Evolutionary conservation across 2,113 vertebrate genomes (phyloP), one percentile per base, ranked within the genome.

Genomic region (Passer domesticus): DNA sequence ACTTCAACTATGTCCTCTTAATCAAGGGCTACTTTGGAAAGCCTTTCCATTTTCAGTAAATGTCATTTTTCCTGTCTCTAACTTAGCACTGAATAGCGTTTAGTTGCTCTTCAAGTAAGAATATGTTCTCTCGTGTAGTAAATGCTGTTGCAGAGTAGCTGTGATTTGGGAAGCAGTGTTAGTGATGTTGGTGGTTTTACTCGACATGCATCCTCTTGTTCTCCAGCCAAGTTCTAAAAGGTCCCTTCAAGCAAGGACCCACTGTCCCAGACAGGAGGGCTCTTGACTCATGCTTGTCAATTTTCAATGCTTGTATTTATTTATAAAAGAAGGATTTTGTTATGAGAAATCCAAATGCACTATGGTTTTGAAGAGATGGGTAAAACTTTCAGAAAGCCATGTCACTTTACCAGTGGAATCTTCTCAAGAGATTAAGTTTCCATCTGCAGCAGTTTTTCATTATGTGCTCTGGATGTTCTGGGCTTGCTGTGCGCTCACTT

Each of bases 131-230:
- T 87, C 18, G 49, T 3, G 62, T 76, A 50, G 9, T 37, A 72
- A 93, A 33, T 44, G 35, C n/a, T 55, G 2, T 22, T 68, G 58
- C 50, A 72, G 52, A 88, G 46, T 44, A 76, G 30, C 21, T 70
- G 31, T 41, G 31, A 50, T 70, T 63, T 78, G 64, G 39, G 47
- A 74, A 70, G 39, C 15, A 37, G 22, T 3, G 4, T 77, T 70
- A 3, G 2, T 49, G 47, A 15, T 0, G 1, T 49, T 1, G 0
- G 10, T n/a, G 67, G 9, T 56, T 60, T 28, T 39, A 33, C 10
- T 39, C 0, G 0, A 52, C 2, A 2, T 1, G 1, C 9, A n/a
- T 63, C 14, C 6, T 84, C 12, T 46, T 55, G 15, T 33, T 90
- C 14, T 66, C 8, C 25, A 67, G 21, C 20, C 18, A 44, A 39